Conservation (phyloP, 2,888 invertebrate genomes). For the Leptinotarsa peninsularis region DNA sequence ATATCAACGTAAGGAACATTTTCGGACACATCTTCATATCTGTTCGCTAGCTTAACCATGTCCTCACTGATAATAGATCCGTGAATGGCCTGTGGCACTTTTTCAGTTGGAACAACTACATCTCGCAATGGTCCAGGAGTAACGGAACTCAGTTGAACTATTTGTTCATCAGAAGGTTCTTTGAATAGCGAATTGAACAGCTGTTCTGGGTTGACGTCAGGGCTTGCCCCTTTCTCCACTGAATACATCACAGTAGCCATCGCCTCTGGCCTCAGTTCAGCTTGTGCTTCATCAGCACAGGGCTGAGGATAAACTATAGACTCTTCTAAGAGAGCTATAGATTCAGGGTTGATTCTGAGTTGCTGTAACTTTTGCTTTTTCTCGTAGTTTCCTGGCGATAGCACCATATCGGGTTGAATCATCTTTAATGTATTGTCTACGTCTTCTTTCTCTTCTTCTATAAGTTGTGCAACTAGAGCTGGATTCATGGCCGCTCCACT, state of each 20-base stretch:
- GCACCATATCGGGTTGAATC: constrained; percentile 57
- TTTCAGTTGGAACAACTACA: constrained; percentile 57
- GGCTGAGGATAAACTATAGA: constrained; percentile 54
- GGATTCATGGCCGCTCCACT: constrained; percentile 47
- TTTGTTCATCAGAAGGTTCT: constrained; percentile 46
- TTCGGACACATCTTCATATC: constrained; percentile 45
- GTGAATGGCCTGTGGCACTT: constrained; percentile 53
- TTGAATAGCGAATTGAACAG: constrained; percentile 60
- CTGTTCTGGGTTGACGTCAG: constrained; percentile 56
- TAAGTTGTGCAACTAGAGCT: constrained; percentile 54
- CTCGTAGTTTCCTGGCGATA: constrained; percentile 53
- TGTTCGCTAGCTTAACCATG: constrained; percentile 51
- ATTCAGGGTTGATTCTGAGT: constrained; percentile 55
- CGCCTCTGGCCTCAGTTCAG: constrained; percentile 61
- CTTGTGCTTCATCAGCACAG: constrained; percentile 56
- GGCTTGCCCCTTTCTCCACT: constrained; percentile 60
- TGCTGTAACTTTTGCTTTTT: constrained; percentile 57
- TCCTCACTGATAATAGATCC: constrained; percentile 52
- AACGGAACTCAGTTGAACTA: constrained; percentile 55
- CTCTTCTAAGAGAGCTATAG: constrained; percentile 57
- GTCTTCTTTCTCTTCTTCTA: constrained; percentile 61
- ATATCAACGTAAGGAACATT: constrained; percentile 52
- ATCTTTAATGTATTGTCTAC: constrained; percentile 58
- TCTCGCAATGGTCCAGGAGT: constrained; percentile 61
- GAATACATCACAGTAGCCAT: constrained; percentile 61